Evolutionary conservation across 2,113 vertebrate genomes (phyloP).

Genomic region (Collichthys lucidus): DNA sequence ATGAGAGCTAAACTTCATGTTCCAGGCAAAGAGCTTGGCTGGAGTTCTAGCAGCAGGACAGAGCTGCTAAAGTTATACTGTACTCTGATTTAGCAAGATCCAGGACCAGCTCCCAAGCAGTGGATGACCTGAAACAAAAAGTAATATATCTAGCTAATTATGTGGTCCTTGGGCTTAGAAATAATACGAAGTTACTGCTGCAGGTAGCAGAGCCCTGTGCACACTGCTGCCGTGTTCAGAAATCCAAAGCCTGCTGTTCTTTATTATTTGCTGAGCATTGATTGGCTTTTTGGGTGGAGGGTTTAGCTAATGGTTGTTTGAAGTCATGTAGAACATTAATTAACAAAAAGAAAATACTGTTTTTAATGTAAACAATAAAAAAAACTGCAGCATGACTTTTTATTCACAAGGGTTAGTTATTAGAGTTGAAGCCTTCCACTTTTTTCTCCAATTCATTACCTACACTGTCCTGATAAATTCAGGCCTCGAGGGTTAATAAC

Average conservation of each 20-base stretch:
- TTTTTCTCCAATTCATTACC: background rate
- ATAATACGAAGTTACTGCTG: background rate
- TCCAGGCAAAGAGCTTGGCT: background rate
- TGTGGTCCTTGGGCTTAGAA: background rate
- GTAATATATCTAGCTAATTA: background rate
- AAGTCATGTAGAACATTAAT: background rate
- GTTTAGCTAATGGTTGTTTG: background rate
- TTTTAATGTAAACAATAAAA: background rate
- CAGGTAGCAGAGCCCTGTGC: background rate
- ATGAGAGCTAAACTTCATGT: background rate
- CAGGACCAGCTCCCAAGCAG: background rate
- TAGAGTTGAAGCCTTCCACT: background rate
- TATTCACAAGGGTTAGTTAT: background rate
- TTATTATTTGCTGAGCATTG: background rate
- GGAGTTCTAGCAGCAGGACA: background rate
- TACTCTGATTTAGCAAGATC: background rate
- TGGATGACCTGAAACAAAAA: background rate
- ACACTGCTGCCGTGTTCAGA: background rate
- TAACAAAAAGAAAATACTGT: background rate
- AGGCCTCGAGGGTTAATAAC: slow-evolving; percentile 18
- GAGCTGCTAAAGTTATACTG: background rate
- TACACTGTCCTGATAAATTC: background rate
- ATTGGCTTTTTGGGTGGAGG: background rate
- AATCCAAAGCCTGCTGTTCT: background rate
- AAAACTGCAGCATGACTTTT: background rate